Evolutionary conservation across 2,113 vertebrate genomes (phyloP).

Genomic region (Piaya cayana): DNA sequence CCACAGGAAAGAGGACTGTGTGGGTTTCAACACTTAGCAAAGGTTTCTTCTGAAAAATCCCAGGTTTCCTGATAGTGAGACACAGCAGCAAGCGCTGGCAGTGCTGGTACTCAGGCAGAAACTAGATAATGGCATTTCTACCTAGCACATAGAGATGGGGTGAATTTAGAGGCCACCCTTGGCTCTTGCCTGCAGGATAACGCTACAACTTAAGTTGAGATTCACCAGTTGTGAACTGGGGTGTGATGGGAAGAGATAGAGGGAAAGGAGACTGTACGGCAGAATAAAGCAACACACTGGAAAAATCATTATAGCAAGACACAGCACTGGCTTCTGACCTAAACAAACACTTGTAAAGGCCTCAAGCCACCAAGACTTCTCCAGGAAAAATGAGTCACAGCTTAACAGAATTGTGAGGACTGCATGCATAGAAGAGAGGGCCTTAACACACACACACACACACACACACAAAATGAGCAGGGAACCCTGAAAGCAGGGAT

Average conservation of each 20-base stretch:
- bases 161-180: neutral
- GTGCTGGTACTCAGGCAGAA: neutral
- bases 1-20: neutral
- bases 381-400: neutral
- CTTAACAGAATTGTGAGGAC: neutral
- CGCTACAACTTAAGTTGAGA: neutral
- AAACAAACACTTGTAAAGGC: fast-evolving
- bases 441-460: neutral
- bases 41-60: neutral
- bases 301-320: neutral
- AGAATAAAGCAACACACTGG: neutral
- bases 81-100: neutral
- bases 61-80: neutral
- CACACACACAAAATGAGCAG: neutral
- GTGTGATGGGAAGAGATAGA: neutral
- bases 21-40: neutral
- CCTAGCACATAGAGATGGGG: neutral
- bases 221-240: neutral
- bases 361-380: neutral
- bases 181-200: neutral
- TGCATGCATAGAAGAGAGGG: neutral
- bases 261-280: neutral
- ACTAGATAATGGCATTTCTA: neutral
- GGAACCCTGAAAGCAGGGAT: neutral
- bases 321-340: fast-evolving